Evolutionary conservation across 1,140 invertebrate genomes (phyloP).

Genomic region (Cydia splendana): DNA sequence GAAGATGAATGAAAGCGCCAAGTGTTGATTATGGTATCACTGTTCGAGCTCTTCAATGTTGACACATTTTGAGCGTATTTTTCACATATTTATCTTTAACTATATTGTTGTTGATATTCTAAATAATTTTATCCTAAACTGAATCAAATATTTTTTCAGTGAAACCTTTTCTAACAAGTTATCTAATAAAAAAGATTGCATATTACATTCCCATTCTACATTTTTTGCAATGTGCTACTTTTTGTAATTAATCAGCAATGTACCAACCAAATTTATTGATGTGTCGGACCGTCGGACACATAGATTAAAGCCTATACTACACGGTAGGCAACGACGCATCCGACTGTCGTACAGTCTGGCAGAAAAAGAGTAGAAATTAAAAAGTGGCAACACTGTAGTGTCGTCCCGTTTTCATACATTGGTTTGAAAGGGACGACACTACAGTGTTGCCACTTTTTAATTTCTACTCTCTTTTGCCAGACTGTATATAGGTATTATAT

Average conservation of each 20-base stretch:
- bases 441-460: too few relatives aligned
- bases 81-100: background rate
- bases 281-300: background rate
- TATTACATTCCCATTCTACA: too few relatives aligned
- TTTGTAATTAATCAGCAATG: slow-evolving; percentile 1
- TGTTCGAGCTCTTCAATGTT: slow-evolving; percentile 14
- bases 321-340: background rate
- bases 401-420: too few relatives aligned
- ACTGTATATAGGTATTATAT: too few relatives aligned
- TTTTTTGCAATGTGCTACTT: background rate
- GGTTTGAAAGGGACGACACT: too few relatives aligned
- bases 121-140: background rate
- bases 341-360: too few relatives aligned
- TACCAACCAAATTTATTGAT: background rate
- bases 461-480: too few relatives aligned
- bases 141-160: too few relatives aligned
- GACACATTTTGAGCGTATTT: background rate
- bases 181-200: too few relatives aligned
- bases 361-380: too few relatives aligned
- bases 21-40: slow-evolving; percentile 43
- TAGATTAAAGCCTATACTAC: background rate
- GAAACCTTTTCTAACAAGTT: too few relatives aligned
- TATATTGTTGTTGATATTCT: background rate
- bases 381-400: too few relatives aligned
- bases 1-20: slow-evolving; percentile 74